phyloP scores from a whole-genome alignment of 2,888 invertebrate genomes.

The Tachina grossa region DNA sequence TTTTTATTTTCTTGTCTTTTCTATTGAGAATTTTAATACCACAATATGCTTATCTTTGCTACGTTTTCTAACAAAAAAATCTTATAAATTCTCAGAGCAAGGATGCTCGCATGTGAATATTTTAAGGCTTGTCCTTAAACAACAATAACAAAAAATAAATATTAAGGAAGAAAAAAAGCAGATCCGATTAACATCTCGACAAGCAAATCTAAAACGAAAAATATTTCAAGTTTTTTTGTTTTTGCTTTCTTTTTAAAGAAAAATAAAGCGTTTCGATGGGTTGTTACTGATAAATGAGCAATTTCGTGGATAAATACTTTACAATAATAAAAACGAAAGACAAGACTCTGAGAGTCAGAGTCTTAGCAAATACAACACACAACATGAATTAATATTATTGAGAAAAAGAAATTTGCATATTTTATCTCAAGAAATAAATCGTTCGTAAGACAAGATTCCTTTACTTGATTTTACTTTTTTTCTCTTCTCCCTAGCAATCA shows the following conservation, averaged over 20 bases:
- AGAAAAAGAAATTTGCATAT: constrained; percentile 28
- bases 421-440: constrained; percentile 51
- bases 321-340: constrained; percentile 5
- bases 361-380: constrained; percentile 2
- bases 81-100: constrained; percentile 11
- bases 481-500: constrained; percentile 32
- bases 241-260: constrained; percentile 21
- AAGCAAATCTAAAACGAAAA: constrained; percentile 53
- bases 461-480: constrained; percentile 23
- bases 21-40: constrained; percentile 32
- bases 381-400: constrained; percentile 15
- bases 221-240: constrained; percentile 12
- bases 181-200: constrained; percentile 71
- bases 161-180: constrained; percentile 46
- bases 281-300: constrained; percentile 73
- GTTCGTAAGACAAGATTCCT: constrained; percentile 15
- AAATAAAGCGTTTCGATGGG: constrained; percentile 70
- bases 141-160: constrained; percentile 44
- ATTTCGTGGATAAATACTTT: constrained; percentile 66
- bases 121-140: constrained; percentile 22
- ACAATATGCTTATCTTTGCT: constrained; percentile 48
- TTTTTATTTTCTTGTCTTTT: background rate
- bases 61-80: background rate
- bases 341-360: background rate
- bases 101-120: background rate